Conservation (phyloP, 1,140 invertebrate genomes). For the Piezodorus guildinii region DNA sequence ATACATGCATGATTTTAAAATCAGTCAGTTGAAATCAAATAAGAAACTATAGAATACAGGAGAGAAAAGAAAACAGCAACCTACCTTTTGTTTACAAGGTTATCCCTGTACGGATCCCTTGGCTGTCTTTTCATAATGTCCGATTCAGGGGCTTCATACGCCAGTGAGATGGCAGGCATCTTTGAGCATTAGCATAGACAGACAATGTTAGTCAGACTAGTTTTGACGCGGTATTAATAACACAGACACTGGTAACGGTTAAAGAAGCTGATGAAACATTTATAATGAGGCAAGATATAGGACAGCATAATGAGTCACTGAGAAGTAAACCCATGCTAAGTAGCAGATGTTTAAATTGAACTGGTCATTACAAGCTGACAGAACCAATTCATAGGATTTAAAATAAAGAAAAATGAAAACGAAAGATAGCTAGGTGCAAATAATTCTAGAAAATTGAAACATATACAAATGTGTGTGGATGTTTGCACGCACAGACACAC, state of each 20-base stretch:
- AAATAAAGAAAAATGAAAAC: background rate
- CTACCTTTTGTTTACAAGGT: conserved; percentile 89
- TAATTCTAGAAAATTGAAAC: no score
- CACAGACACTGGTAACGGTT: conserved; percentile 2
- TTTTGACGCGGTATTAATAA: background rate
- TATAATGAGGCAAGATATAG: background rate
- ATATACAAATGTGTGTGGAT: no score
- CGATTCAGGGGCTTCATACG: conserved; percentile 90
- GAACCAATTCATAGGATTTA: background rate
- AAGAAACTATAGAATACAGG: background rate
- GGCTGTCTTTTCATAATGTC: conserved; percentile 96
- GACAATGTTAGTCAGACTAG: conserved; percentile 24
- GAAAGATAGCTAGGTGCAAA: background rate
- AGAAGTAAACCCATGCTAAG: background rate
- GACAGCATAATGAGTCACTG: background rate
- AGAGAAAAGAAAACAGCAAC: conserved; percentile 11
- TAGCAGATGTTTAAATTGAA: no score
- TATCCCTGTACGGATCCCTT: conserved; percentile 84
- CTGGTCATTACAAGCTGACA: background rate
- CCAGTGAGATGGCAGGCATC: conserved; percentile 92
- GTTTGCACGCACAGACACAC: no score
- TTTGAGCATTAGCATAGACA: conserved; percentile 34
- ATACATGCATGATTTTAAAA: background rate
- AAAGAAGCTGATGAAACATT: conserved; percentile 5
- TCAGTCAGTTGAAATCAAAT: background rate